Conservation (phyloP, 2,113 vertebrate genomes). For the Mormoops blainvillei region DNA sequence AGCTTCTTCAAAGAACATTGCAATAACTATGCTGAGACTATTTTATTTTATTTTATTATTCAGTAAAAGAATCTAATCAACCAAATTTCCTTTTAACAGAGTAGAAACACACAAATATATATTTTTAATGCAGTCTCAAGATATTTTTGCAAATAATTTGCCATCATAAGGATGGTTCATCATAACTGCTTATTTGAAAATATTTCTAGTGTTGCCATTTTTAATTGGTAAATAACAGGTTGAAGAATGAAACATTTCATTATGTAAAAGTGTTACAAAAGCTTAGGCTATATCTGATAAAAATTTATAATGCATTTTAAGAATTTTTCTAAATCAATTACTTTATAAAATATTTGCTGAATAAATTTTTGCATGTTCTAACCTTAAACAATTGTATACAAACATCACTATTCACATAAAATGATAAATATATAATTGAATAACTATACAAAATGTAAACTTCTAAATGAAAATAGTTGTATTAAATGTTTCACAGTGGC, state of each 20-base stretch:
- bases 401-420: neutral
- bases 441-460: neutral
- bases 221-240: neutral
- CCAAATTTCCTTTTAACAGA: neutral
- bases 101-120: neutral
- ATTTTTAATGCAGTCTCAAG: neutral
- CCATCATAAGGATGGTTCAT: neutral
- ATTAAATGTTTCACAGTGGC: neutral
- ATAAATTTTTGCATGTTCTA: neutral
- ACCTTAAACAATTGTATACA: neutral
- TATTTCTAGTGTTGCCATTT: neutral
- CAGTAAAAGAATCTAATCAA: neutral
- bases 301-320: neutral
- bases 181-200: neutral
- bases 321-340: neutral
- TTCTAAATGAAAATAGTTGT: slow-evolving; percentile 8
- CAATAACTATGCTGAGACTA: neutral
- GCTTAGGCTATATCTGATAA: neutral
- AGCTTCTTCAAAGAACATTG: neutral
- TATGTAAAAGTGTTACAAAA: neutral
- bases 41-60: neutral
- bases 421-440: slow-evolving; percentile 29
- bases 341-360: neutral
- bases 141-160: neutral
- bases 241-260: neutral